Conservation (phyloP, 2,888 invertebrate species). For the Frankliniella fusca region DNA sequence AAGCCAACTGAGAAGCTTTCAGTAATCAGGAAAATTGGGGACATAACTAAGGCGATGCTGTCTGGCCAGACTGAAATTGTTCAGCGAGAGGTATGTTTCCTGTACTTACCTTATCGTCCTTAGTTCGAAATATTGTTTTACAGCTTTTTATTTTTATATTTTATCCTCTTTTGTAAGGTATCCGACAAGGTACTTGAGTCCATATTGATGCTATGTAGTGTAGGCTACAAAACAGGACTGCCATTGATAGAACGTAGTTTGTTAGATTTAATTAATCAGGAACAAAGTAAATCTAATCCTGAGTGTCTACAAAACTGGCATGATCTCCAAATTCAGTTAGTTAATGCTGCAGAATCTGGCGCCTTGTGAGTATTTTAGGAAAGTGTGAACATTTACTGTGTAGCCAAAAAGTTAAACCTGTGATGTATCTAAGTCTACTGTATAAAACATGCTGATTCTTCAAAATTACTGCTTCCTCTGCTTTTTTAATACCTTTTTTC, state of each 20-base stretch:
- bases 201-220: background rate
- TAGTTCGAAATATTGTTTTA: background rate
- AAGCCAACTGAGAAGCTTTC: constrained; percentile 82
- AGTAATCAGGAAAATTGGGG: constrained; percentile 52
- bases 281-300: background rate
- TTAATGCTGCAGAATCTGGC: background rate
- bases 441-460: no score
- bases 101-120: constrained; percentile 43
- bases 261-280: background rate
- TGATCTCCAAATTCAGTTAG: background rate
- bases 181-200: background rate
- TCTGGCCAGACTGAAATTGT: constrained; percentile 9
- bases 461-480: no score
- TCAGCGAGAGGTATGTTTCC: constrained; percentile 48
- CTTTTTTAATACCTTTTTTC: background rate
- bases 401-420: no score
- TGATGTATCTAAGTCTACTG: no score
- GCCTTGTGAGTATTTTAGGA: constrained; percentile 23
- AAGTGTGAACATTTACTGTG: no score
- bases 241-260: background rate
- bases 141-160: background rate
- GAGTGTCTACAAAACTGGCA: background rate
- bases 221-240: background rate
- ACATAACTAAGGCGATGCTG: constrained; percentile 3
- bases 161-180: background rate